Conservation (phyloP, 2,888 invertebrate species). For the Gymnocheta viridis region DNA sequence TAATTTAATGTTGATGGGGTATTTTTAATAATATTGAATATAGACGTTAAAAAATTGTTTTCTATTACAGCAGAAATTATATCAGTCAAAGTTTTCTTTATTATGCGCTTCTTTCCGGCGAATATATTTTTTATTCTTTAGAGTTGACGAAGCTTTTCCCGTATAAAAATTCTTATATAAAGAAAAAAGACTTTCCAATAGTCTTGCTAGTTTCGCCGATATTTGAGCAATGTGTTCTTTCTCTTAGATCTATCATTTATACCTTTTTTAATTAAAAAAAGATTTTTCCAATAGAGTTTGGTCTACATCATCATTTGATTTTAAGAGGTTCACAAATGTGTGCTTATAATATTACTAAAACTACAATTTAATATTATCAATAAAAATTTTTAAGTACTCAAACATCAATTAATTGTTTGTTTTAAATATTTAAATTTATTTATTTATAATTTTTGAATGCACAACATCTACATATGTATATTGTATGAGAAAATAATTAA, state of each 20-base stretch:
- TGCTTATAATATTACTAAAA: neutral
- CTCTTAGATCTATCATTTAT: too few species aligned
- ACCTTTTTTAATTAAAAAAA: neutral
- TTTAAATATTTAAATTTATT: too few species aligned
- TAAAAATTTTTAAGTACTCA: too few species aligned
- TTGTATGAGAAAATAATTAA: too few species aligned
- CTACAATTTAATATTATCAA: neutral
- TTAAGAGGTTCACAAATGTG: neutral
- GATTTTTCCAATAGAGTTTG: too few species aligned
- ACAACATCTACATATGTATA: neutral
- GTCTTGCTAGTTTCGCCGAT: too few species aligned
- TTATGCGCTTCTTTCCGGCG: neutral
- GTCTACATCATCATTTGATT: neutral
- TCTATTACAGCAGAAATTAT: neutral
- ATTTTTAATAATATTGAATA: conserved; percentile 17
- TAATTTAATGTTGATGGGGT: conserved; percentile 44
- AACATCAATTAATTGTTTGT: too few species aligned
- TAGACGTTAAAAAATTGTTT: neutral
- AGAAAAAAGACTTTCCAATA: too few species aligned
- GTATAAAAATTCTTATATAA: too few species aligned
- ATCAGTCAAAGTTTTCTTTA: neutral
- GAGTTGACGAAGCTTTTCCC: too few species aligned
- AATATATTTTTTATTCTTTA: neutral
- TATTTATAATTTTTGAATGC: too few species aligned
- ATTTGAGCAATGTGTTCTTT: too few species aligned